Conservation (phyloP, 2,888 invertebrate genomes). For the Petrolisthes cinctipes region DNA sequence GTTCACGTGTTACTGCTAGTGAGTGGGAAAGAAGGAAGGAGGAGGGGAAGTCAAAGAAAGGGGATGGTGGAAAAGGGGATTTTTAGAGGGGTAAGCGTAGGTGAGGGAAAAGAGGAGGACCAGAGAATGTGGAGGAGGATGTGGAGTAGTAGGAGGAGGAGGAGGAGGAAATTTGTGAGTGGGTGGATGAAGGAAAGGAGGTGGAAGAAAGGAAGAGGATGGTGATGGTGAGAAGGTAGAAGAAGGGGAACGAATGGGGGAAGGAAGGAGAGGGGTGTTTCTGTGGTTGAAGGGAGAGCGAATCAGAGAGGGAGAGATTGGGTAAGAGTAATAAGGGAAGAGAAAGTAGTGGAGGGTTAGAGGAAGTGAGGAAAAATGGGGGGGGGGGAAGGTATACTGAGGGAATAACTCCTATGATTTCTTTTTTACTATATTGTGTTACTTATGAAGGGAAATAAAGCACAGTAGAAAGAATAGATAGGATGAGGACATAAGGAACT, state of each 20-base stretch:
- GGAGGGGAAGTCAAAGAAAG: neutral
- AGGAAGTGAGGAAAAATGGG: neutral
- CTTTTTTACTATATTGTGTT: too few relatives aligned
- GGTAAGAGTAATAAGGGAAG: neutral
- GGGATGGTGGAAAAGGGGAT: neutral
- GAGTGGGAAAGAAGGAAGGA: neutral
- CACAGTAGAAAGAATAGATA: too few relatives aligned
- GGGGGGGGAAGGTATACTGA: neutral
- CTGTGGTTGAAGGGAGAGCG: neutral
- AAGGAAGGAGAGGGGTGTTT: neutral
- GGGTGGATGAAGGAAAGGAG: neutral
- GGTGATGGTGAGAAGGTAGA: neutral
- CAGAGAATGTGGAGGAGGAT: neutral
- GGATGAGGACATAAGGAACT: too few relatives aligned
- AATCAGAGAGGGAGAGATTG: neutral
- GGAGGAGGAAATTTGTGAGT: conserved; percentile 1
- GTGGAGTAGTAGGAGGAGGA: neutral
- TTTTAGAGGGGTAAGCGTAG: too few relatives aligned
- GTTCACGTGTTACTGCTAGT: too few relatives aligned
- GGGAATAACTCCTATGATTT: neutral
- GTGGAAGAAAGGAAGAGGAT: neutral
- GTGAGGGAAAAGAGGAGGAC: neutral
- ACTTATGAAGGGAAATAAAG: too few relatives aligned
- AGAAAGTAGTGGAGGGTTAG: neutral
- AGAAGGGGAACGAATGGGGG: neutral